Evolutionary conservation across 2,113 vertebrate genomes (phyloP), one percentile per base, ranked within the genome.

Genomic region (Hippopotamus amphibius): DNA sequence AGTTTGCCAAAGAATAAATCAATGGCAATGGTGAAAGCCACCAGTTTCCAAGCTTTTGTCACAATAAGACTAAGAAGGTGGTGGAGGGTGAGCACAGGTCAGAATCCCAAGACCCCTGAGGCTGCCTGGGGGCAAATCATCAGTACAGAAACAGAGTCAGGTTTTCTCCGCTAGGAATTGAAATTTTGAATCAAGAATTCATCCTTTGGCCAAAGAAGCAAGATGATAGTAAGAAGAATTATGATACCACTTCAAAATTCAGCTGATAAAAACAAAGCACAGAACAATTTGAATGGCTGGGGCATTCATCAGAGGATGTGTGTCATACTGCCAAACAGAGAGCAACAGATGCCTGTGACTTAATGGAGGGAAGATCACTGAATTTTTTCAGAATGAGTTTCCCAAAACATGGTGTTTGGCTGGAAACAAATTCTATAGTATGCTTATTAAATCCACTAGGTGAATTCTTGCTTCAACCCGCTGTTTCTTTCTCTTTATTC

Each of bases 381-480:
- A 82, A 96, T 96, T 76, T 37, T 65, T 59, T 88, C 90, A 90
- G 24, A 95, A 79, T 82, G 17, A 66, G 14, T 83, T 88, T 93
- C 79, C 33, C 21, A 69, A 95, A 94, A 53, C 48, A 22, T 9
- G 33, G 28, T 41, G 50, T 83, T 53, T 61, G 88, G 30, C 71
- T 90, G 7, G 48, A 85, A 68, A 92, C 26, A 71, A 77, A 33
- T 72, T 93, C 55, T 68, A 7, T 61, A 33, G 41, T 22, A 72
- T 24, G 5, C 21, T 41, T 57, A 3, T 41, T 43, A 81, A 83
- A 96, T n/a, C 24, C 37, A 53, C 28, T 85, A 86, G 61, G 59
- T 92, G 43, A 88, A 76, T 82, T 95, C 15, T 81, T 77, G 26
- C 61, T 84, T 91, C 71, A 80, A 48, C 6, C 9, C 48, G 19